A percentile compares a stretch with the other conserved stretches of the same genome.
Evolutionary conservation across 2,113 vertebrate genomes (phyloP).

Genomic region (Strix uralensis): DNA sequence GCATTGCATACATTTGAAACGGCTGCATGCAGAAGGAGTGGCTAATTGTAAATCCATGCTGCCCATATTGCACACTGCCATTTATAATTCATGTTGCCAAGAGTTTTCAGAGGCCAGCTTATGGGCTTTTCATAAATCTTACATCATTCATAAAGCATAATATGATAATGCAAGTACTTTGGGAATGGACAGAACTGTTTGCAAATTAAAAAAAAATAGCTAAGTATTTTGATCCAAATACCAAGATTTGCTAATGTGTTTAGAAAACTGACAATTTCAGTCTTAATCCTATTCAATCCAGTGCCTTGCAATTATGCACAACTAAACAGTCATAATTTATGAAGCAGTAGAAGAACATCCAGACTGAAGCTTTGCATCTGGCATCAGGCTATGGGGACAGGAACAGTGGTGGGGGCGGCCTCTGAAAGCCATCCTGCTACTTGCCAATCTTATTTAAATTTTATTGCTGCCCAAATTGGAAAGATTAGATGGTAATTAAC

Average conservation of each 20-base stretch:
- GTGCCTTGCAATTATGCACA: constrained; percentile 30
- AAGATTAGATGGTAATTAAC: constrained; percentile 76
- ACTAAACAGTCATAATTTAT: constrained; percentile 46
- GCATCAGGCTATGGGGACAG: neutral
- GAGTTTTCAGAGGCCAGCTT: neutral
- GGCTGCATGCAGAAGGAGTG: neutral
- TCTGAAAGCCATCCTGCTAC: constrained; percentile 33
- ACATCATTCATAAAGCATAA: neutral
- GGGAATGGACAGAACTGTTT: neutral
- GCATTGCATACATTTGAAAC: neutral
- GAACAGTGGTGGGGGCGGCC: neutral
- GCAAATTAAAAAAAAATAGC: neutral
- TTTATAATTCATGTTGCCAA: constrained; percentile 1
- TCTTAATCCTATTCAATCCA: constrained; percentile 28
- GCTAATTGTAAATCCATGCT: neutral
- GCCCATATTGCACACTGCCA: neutral
- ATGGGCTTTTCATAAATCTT: neutral
- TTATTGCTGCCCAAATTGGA: constrained; percentile 75
- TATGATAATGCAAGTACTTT: neutral
- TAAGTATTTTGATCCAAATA: neutral
- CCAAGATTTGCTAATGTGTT: neutral
- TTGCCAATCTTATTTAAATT: constrained; percentile 76
- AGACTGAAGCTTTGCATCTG: constrained; percentile 25
- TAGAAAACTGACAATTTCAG: constrained; percentile 37
- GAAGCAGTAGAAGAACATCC: constrained; percentile 11